phyloP scores from a whole-genome alignment of 2,888 invertebrate genomes.

The Allophyes oxyacanthae region DNA sequence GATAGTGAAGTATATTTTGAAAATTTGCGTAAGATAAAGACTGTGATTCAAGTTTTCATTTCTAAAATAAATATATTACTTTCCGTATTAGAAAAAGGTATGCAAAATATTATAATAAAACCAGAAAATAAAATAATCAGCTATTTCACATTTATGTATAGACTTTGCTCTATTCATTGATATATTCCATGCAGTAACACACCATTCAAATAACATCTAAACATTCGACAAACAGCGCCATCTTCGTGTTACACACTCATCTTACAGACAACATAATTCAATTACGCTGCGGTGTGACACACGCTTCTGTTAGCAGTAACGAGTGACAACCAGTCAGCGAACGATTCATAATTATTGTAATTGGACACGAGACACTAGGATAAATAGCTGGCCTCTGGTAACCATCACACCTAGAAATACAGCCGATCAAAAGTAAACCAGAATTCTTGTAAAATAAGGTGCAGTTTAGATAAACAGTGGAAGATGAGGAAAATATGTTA shows the following conservation, averaged over 20 bases:
- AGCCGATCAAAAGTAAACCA: constrained; percentile 50
- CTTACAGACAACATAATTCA: constrained; percentile 30
- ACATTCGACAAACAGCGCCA: constrained; percentile 8
- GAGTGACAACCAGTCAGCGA: constrained; percentile 65
- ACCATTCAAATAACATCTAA: no score
- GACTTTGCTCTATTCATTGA: no score
- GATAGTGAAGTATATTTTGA: no score
- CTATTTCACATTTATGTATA: no score
- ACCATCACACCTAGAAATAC: constrained; percentile 59
- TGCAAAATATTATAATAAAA: no score
- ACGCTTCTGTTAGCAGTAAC: constrained; percentile 59
- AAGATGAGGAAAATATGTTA: constrained; percentile 59
- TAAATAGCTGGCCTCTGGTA: constrained; percentile 72
- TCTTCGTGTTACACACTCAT: constrained; percentile 27
- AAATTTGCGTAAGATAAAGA: no score
- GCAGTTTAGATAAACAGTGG: constrained; percentile 34
- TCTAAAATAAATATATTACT: no score
- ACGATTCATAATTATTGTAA: constrained; percentile 80
- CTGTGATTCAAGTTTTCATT: no score
- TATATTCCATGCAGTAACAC: no score
- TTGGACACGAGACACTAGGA: constrained; percentile 77
- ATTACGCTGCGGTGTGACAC: constrained; percentile 62
- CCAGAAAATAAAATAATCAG: no score
- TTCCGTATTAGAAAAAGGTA: no score
- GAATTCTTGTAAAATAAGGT: constrained; percentile 44